These are phyloP conservation scores for Gnatocerus cornutus DNA, from an alignment of 2,888 invertebrate genomes.

Conservation along the genomic window DNA sequence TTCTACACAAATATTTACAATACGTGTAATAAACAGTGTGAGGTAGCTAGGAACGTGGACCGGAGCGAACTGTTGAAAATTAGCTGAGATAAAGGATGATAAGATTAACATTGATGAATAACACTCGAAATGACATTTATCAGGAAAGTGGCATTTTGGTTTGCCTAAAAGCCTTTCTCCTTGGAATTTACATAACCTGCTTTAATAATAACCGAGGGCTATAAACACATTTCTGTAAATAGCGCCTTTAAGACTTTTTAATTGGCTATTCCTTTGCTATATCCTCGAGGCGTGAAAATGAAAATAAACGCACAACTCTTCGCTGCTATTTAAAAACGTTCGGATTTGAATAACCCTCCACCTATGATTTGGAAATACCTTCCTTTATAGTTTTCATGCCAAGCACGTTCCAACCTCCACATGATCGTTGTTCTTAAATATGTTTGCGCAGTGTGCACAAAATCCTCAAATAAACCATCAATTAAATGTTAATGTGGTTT, in stretches of 20 bases:
- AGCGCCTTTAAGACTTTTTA: constrained; percentile 16
- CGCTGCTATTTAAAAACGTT: not conserved
- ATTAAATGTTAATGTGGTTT: constrained; percentile 15
- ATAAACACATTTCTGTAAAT: constrained; percentile 25
- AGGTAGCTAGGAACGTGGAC: not conserved
- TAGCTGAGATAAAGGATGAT: constrained; percentile 2
- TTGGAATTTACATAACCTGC: constrained; percentile 20
- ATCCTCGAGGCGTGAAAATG: constrained; percentile 1
- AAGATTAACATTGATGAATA: constrained; percentile 18
- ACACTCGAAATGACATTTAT: too few relatives aligned
- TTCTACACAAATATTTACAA: constrained; percentile 32
- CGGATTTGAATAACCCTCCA: too few relatives aligned
- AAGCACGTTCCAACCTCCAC: too few relatives aligned
- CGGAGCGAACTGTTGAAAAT: constrained; percentile 6
- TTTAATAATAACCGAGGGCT: constrained; percentile 20
- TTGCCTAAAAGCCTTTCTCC: constrained; percentile 2
- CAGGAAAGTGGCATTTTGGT: too few relatives aligned
- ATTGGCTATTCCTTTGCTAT: constrained; percentile 16
- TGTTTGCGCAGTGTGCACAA: not conserved
- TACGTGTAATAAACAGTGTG: constrained; percentile 11
- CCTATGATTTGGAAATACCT: too few relatives aligned
- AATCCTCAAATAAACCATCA: not conserved
- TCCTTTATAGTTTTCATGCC: too few relatives aligned
- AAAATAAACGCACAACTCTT: constrained; percentile 20
- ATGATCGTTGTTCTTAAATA: too few relatives aligned